phyloP scores from a whole-genome alignment of 1,140 invertebrate species.

The Eumaeus atala region DNA sequence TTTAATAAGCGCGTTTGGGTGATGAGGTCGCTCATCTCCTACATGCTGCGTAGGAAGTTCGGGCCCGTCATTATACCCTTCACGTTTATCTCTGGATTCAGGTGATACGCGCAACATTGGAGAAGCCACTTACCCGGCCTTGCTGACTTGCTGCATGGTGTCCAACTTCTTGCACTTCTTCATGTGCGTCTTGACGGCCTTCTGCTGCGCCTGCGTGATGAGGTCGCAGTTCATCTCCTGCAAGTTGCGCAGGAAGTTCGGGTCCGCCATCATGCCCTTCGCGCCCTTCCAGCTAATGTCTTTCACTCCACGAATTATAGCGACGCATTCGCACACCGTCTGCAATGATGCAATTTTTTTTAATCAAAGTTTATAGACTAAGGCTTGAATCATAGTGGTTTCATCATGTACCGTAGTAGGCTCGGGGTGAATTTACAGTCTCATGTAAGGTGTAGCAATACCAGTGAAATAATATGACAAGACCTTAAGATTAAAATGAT shows the following conservation, averaged over 20 bases:
- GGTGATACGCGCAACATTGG: too few species aligned
- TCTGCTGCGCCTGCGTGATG: conserved; percentile 83
- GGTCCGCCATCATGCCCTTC: conserved; percentile 92
- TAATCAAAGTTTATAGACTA: too few species aligned
- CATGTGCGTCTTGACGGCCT: conserved; percentile 81
- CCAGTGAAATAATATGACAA: too few species aligned
- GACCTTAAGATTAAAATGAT: too few species aligned
- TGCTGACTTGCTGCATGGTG: conserved; percentile 84
- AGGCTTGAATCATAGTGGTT: too few species aligned
- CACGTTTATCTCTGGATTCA: too few species aligned
- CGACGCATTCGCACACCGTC: conserved; percentile 90
- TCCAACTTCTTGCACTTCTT: conserved; percentile 81
- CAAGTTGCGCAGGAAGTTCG: conserved; percentile 85
- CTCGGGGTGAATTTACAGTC: too few species aligned
- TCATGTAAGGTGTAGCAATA: too few species aligned
- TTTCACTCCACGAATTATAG: conserved; percentile 85
- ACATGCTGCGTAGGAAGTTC: conserved; percentile 84
- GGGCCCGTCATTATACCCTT: conserved; percentile 94
- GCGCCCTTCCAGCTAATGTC: conserved; percentile 93
- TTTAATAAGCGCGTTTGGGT: conserved; percentile 83
- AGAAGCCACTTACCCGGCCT: conserved; percentile 80
- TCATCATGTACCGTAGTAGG: too few species aligned
- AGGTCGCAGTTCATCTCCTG: conserved; percentile 90
- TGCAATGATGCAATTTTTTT: conserved; percentile 20
- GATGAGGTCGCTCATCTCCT: conserved; percentile 89